Evolutionary conservation across 2,888 invertebrate species (phyloP).

Genomic region (Amorpha juglandis): DNA sequence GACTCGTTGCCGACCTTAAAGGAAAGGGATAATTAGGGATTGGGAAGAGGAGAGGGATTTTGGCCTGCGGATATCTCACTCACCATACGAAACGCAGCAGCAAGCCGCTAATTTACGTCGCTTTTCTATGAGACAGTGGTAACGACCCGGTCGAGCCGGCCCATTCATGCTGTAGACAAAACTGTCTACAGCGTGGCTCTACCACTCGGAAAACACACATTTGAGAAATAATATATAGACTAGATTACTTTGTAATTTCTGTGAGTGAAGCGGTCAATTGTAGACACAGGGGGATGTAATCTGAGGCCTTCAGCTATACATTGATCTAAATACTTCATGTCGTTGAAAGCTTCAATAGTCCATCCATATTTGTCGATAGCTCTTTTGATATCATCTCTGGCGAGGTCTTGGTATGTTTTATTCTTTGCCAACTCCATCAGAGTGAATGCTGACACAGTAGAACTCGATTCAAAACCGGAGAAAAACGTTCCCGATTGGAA

Average conservation of each 20-base stretch:
- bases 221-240: no score
- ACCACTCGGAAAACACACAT: no score
- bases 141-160: no score
- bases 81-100: no score
- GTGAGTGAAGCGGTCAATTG: constrained; percentile 35
- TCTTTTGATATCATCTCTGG: constrained; percentile 36
- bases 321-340: constrained; percentile 46
- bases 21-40: no score
- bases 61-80: no score
- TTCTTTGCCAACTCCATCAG: constrained; percentile 44
- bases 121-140: no score
- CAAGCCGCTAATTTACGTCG: no score
- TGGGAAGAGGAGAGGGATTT: no score
- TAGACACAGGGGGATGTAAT: constrained; percentile 42
- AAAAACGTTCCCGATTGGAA: constrained; percentile 45
- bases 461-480: constrained; percentile 47
- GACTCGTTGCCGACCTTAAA: no score
- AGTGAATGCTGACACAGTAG: constrained; percentile 40
- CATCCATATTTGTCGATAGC: constrained; percentile 41
- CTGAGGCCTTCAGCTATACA: constrained; percentile 42
- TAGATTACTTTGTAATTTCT: constrained; percentile 3
- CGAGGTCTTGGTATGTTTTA: constrained; percentile 34
- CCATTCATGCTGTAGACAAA: no score
- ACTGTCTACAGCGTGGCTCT: no score
- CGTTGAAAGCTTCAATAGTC: constrained; percentile 42